Percentiles rank a stretch among this genome's conserved stretches.
phyloP scores from a whole-genome alignment of 1,140 invertebrate genomes.

The Drosophila lowei region DNA sequence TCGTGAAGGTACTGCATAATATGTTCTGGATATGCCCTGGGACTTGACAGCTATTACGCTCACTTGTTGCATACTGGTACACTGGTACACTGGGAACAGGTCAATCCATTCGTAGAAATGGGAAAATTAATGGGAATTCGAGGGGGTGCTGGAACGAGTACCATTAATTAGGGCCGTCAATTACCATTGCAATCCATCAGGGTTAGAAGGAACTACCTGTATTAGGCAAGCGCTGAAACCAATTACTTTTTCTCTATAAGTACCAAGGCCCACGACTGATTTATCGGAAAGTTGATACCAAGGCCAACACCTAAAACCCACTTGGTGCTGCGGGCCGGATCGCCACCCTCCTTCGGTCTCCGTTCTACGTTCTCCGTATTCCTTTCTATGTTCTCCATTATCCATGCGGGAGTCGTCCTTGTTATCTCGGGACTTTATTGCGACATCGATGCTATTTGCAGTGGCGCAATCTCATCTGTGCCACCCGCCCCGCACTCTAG shows the following conservation, averaged over 20 bases:
- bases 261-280: constrained; percentile 29
- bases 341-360: neutral
- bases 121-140: constrained; percentile 18
- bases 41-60: constrained; percentile 33
- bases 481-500: constrained; percentile 5
- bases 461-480: constrained; percentile 42
- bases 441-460: constrained; percentile 46
- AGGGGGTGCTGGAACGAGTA: neutral
- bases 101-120: constrained; percentile 2
- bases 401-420: constrained; percentile 6
- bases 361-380: neutral
- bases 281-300: constrained; percentile 55
- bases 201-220: constrained; percentile 7
- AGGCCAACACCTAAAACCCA: constrained; percentile 23
- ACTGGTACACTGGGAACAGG: neutral
- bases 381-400: neutral
- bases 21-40: constrained; percentile 10
- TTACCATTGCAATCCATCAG: constrained; percentile 24
- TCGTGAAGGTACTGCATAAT: constrained; percentile 35
- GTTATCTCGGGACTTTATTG: constrained; percentile 38
- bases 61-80: constrained; percentile 41
- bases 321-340: too few species aligned
- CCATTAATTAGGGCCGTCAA: constrained; percentile 55
- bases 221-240: constrained; percentile 56
- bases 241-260: constrained; percentile 50